Conservation (phyloP, 2,113 vertebrate species). For the Gobiocypris rarus region DNA sequence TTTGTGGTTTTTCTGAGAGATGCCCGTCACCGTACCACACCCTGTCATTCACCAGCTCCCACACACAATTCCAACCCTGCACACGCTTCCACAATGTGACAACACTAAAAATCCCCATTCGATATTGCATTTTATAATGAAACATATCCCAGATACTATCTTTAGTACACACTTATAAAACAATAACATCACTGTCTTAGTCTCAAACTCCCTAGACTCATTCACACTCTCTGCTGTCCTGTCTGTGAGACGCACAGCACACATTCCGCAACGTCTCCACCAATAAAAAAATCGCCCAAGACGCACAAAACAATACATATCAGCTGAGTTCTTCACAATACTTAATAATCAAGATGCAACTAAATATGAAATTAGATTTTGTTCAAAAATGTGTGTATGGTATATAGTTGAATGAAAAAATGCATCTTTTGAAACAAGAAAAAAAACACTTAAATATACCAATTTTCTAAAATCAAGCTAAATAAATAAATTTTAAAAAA, state of each 20-base stretch:
- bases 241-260: background rate
- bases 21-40: slow-evolving; percentile 59
- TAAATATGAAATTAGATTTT: background rate
- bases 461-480: background rate
- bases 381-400: background rate
- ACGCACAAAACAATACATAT: background rate
- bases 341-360: background rate
- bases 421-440: background rate
- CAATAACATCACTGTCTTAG: slow-evolving; percentile 22
- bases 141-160: slow-evolving; percentile 16
- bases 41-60: slow-evolving; percentile 61
- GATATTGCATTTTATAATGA: slow-evolving; percentile 13
- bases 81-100: slow-evolving; percentile 21
- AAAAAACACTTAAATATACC: background rate
- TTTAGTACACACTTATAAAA: slow-evolving; percentile 9
- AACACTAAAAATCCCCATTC: background rate
- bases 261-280: slow-evolving; percentile 8
- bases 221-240: slow-evolving; percentile 25
- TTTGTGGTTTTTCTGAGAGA: slow-evolving; percentile 20
- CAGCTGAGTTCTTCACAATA: background rate
- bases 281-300: background rate
- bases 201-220: slow-evolving; percentile 33
- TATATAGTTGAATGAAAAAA: background rate
- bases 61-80: slow-evolving; percentile 38
- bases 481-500: background rate